Evolutionary conservation across 1,140 invertebrate genomes (phyloP), one percentile per base, ranked within the genome.

Genomic region (Sweltsa coloradensis): DNA sequence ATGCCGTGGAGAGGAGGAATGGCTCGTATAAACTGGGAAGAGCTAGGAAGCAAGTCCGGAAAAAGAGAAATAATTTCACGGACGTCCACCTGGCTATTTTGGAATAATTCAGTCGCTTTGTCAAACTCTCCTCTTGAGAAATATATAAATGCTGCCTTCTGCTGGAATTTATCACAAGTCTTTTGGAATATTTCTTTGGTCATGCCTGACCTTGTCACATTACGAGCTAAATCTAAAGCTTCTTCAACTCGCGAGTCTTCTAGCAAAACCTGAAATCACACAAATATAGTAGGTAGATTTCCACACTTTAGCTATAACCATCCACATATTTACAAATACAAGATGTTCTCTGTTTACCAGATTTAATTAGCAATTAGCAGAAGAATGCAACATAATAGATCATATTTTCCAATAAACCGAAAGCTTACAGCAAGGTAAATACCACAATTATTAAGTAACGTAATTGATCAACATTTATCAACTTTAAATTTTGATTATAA

Each of bases 81-180:
- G 3, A 68, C 56, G 56, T 72, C 71, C 7, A 71, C 54, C 9
- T 59, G 44, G 18, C 67, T 65, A 40, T 59, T 56, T 46, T 56
- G 55, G 52, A 73, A 71, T 14, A 67, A 57, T 21, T 68, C 61
- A 21, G 52, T 47, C 11, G 70, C 69, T 53, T 71, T 63, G 23
- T 67, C 61, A 59, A 71, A 71, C 36, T 69, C 59, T 27, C 61
- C 57, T 42, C 65, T 55, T 27, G 63, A 62, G 53, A 73, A 67
- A 55, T 71, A 63, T 39, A 72, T 69, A 54, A 73, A 72, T 13
- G 61, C 71, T 36, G 70, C 70, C 52, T 69, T 61, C 48, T 70
- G 67, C 44, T 68, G 63, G 23, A 73, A 65, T 47, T 57, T 55
- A 18, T 44, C 39, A 23, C 54, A 57, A 13, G 61, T 51, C 56